Evolutionary conservation across 1,140 invertebrate genomes (phyloP).

Genomic region (Gyrodactylus salaris): DNA sequence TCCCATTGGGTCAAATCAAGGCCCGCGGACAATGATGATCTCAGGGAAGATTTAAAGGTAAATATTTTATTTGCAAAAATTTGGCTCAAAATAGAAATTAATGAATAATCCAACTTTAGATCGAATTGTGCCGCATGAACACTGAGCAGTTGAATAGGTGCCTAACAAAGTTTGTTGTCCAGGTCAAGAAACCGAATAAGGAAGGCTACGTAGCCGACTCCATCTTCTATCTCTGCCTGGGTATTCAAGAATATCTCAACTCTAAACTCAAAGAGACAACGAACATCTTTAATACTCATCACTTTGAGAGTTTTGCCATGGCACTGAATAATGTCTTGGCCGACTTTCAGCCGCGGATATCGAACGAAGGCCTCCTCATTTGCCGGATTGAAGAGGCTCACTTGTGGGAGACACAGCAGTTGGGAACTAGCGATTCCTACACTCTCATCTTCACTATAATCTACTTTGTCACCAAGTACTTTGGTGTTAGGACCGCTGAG

Average conservation of each 20-base stretch:
- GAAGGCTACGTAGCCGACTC: constrained; percentile 9
- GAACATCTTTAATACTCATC: constrained; percentile 8
- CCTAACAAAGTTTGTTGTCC: constrained; percentile 6
- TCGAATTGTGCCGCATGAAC: background rate
- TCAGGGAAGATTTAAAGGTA: background rate
- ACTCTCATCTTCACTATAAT: constrained; percentile 8
- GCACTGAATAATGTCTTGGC: constrained; percentile 7
- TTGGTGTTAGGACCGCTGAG: constrained; percentile 1
- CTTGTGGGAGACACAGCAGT: constrained; percentile 8
- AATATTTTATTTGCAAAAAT: too few species aligned
- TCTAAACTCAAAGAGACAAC: background rate
- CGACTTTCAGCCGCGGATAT: constrained; percentile 5
- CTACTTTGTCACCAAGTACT: constrained; percentile 9
- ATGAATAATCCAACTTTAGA: too few species aligned
- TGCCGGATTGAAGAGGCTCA: constrained; percentile 9
- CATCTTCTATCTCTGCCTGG: constrained; percentile 9
- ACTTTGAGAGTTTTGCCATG: constrained; percentile 2
- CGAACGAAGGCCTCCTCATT: constrained; percentile 5
- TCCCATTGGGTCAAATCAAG: constrained; percentile 7
- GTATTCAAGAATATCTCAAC: constrained; percentile 7
- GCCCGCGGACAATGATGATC: constrained; percentile 5
- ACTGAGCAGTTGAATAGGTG: constrained; percentile 5
- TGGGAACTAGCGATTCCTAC: constrained; percentile 7
- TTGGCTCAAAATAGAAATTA: too few species aligned
- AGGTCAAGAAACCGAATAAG: constrained; percentile 8